Evolutionary conservation across 2,113 vertebrate species (phyloP).

Genomic region (Sinocyclocheilus rhinocerous): DNA sequence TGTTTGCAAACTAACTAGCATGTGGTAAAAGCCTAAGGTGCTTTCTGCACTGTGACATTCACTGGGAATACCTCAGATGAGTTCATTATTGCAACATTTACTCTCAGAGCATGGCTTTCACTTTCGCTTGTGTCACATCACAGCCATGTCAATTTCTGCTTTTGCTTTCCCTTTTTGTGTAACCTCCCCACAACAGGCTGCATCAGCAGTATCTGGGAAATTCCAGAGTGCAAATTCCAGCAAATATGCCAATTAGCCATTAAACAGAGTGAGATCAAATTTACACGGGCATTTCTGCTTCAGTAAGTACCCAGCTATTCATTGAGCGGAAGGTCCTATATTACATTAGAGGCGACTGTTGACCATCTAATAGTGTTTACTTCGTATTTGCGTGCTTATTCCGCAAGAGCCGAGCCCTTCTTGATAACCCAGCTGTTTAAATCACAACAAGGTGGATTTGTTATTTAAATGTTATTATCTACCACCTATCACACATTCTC

Average conservation of each 20-base stretch:
- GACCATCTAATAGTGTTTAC: conserved; percentile 13
- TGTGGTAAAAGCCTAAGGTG: neutral
- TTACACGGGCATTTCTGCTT: conserved; percentile 25
- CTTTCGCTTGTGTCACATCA: conserved; percentile 39
- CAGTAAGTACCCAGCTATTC: conserved; percentile 26
- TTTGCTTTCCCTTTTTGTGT: conserved; percentile 32
- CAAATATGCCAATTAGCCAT: conserved; percentile 16
- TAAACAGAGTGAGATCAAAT: neutral
- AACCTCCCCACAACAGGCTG: neutral
- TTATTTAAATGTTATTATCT: conserved; percentile 40
- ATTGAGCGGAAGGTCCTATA: neutral
- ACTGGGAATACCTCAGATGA: conserved; percentile 41
- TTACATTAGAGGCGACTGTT: conserved; percentile 36
- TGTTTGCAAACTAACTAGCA: neutral
- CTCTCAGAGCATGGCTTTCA: conserved; percentile 29
- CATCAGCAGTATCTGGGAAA: conserved; percentile 28
- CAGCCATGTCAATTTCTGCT: neutral
- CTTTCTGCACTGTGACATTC: neutral
- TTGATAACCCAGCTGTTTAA: conserved; percentile 20
- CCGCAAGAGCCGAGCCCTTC: neutral
- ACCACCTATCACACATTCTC: conserved; percentile 23
- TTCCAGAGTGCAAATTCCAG: conserved; percentile 45
- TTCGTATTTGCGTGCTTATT: conserved; percentile 1
- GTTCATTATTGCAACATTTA: neutral
- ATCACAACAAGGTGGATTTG: conserved; percentile 21